Base-by-base conservation (phyloP, 2,888 invertebrate species). In the Hyposoter didymator region DNA sequence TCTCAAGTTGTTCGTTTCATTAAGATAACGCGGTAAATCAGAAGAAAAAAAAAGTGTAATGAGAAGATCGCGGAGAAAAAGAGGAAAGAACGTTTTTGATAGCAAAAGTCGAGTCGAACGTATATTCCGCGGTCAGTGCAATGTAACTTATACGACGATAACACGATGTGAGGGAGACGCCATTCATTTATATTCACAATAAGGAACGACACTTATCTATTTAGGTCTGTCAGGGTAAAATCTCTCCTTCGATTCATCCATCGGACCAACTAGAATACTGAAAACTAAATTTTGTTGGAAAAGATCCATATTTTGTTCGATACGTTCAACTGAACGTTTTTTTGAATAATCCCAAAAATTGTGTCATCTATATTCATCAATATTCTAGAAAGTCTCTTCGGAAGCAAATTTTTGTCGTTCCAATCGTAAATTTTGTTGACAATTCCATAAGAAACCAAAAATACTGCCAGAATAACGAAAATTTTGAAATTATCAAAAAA, bases 171-270 rank as follows among this genome's bases (percentile, higher is more conserved):
- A 45, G 19, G 35, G 22, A 32, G 59, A 19, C n/a, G 43, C 35
- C 2, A 43, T 49, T 43, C 6, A 14, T 76, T 39, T 47, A 82
- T 47, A 82, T 67, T 74, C 72, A 76, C 82, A 66, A 35, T 35
- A 35, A 84, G 59, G 80, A 85, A 88, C 80, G 85, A 64, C 88
- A 88, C 90, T 59, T 91, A 91, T 92, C 90, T 89, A 89, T 87
- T 88, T 89, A 86, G 90, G 90, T 91, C 89, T 87, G 72, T 35
- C 80, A 73, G 87, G 84, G 81, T 85, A 70, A 87, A 39, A 78
- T 62, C 32, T 45, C 59, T 66, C 45, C 32, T 45, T 64, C 62
- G 19, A 55, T 35, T 49, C 67, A 28, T 75, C 47, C 47, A 35
- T 45, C 5, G 32, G n/a, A 45, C 17, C 39, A 22, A 43, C 28